Evolutionary conservation across 2,888 invertebrate species (phyloP).

Genomic region (Rosalia funebris): DNA sequence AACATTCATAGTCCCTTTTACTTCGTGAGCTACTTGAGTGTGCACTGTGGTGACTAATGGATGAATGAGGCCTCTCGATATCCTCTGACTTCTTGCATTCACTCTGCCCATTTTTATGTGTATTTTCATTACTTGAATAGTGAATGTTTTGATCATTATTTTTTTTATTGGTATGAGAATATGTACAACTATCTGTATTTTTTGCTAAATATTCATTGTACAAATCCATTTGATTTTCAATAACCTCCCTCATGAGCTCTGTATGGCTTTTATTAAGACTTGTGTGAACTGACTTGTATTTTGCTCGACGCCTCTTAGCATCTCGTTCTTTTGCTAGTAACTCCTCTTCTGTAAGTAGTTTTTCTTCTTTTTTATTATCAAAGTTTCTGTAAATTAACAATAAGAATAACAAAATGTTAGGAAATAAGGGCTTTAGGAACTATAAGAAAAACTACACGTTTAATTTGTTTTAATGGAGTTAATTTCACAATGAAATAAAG

Average conservation of each 20-base stretch:
- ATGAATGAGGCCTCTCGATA: conserved; percentile 15
- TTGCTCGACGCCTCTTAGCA: conserved; percentile 69
- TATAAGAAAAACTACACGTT: too few relatives aligned
- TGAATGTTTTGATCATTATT: conserved; percentile 3
- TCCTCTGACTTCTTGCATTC: background rate
- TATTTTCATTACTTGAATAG: background rate
- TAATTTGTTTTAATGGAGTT: too few relatives aligned
- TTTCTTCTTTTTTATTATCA: conserved; percentile 43
- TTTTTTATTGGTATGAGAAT: background rate
- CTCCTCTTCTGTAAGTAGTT: conserved; percentile 64
- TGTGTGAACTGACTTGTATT: conserved; percentile 69
- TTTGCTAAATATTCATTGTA: conserved; percentile 51
- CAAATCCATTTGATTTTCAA: conserved; percentile 67
- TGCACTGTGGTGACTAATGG: conserved; percentile 14
- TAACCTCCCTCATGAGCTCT: conserved; percentile 70
- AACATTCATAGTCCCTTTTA: conserved; percentile 15
- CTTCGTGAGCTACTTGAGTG: conserved; percentile 12
- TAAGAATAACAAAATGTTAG: too few relatives aligned
- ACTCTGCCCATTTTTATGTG: background rate
- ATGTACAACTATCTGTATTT: conserved; percentile 6
- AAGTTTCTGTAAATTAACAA: conserved; percentile 36
- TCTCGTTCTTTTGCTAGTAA: conserved; percentile 68
- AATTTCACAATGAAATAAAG: too few relatives aligned
- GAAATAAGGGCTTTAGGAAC: too few relatives aligned
- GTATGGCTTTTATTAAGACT: conserved; percentile 68